phyloP scores from a whole-genome alignment of 2,797 vertebrate genomes.

The Melanotaenia parkinsoni region DNA sequence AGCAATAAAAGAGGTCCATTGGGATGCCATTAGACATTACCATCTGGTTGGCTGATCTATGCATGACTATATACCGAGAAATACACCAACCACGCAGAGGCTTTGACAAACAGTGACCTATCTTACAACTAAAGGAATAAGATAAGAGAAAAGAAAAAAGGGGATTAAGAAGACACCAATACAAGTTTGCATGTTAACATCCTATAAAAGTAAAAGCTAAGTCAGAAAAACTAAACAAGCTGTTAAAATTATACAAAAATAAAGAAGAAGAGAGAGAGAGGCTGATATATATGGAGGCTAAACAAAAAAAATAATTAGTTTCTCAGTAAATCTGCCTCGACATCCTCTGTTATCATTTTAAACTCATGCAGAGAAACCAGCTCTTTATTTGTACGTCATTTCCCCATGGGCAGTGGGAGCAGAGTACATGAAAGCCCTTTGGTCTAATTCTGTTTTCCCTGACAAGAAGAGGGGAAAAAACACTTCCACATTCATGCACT shows the following conservation, averaged over 20 bases:
- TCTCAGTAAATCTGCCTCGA: constrained; percentile 44
- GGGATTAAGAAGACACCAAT: not conserved
- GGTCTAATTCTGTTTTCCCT: constrained; percentile 58
- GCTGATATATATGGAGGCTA: constrained; percentile 33
- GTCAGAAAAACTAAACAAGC: constrained; percentile 6
- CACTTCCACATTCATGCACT: constrained; percentile 26
- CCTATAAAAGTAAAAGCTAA: constrained; percentile 20
- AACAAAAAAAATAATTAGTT: constrained; percentile 45
- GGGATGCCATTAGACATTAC: constrained; percentile 65
- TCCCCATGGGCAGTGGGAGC: constrained; percentile 35
- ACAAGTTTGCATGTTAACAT: not conserved
- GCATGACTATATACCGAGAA: constrained; percentile 19
- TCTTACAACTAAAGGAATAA: not conserved
- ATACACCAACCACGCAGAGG: constrained; percentile 15
- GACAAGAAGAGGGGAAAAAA: constrained; percentile 13
- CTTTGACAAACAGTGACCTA: constrained; percentile 8
- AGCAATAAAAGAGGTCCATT: constrained; percentile 57
- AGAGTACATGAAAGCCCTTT: constrained; percentile 59
- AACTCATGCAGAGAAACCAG: constrained; percentile 42
- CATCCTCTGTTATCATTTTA: constrained; percentile 50
- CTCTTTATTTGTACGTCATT: constrained; percentile 48
- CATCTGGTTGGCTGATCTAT: constrained; percentile 64
- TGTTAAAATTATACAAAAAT: not conserved
- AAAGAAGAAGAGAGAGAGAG: not conserved
- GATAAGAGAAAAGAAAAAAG: not conserved